Evolutionary conservation across 2,888 invertebrate species (phyloP), one percentile per base, ranked within the genome.

Genomic region (Calephelis perditalis): DNA sequence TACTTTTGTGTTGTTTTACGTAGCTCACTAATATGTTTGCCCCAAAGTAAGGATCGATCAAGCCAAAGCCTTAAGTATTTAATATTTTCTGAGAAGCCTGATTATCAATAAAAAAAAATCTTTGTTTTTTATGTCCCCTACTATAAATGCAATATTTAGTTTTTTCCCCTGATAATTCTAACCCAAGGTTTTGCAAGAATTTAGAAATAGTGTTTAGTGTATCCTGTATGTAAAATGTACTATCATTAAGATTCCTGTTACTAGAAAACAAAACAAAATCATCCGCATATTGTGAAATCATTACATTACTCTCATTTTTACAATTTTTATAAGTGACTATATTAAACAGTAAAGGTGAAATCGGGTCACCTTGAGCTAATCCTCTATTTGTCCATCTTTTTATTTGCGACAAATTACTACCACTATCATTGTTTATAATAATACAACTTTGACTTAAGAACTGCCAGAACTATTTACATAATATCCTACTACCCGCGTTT

Each of bases 261-360:
- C 26, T 26, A 26, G 26, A 26, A 26, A 26, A 26, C 26, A 26
- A 26, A 26, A 26, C 26, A 26, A 26, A 26, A 26, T 26, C 26
- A 26, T 26, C 26, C 26, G 2, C 26, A 15, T 47, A 47, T 15
- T 47, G 47, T 2, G 47, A 47, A 15, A 47, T 15, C 47, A 9
- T 47, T 47, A 47, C 47, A 47, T 47, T 47, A 3, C 15, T 12
- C 7, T 15, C 5, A 15, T 12, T 5, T 12, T 46, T n/a, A n/a
- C 44, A 45, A 8, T 59, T 57, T 37, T 46, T 43, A n/a, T 7
- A 37, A 9, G 64, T 64, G 2, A 60, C 55, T 11, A 63, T 57
- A 35, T 66, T 64, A 36, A 66, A 64, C 10, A 66, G 45, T 47
- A 64, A 45, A n/a, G 66, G 66, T 15, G 66, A 64, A 12, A 66